Conservation (phyloP, 2,113 vertebrate genomes). For the Lanius collurio region DNA sequence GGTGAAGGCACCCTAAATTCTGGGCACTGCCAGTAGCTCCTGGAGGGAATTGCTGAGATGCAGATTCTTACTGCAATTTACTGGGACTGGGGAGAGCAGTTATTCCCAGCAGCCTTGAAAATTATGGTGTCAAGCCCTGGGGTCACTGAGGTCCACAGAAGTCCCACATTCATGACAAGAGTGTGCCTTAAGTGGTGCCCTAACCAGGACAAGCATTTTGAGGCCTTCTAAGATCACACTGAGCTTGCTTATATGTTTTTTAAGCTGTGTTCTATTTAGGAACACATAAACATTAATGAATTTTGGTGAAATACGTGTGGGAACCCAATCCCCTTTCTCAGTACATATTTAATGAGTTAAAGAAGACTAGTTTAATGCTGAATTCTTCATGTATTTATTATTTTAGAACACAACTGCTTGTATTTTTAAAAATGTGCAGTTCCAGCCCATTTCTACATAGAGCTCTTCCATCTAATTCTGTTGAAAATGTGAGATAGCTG, state of each 20-base stretch:
- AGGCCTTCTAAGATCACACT: neutral
- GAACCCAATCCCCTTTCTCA: neutral
- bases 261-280: neutral
- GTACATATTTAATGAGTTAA: neutral
- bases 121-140: neutral
- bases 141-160: neutral
- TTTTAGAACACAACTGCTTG: neutral
- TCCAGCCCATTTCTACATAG: neutral
- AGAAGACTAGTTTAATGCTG: neutral
- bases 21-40: neutral
- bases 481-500: neutral
- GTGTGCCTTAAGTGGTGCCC: neutral
- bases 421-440: neutral
- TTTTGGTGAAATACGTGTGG: neutral
- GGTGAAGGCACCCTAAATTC: neutral
- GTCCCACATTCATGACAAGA: neutral
- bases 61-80: neutral
- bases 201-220: neutral
- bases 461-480: neutral
- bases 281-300: neutral
- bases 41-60: neutral
- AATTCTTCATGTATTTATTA: neutral
- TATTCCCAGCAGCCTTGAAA: neutral
- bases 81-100: neutral
- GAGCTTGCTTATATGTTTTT: neutral